A percentile compares a stretch with the other conserved stretches of the same genome.
These are phyloP conservation scores for Phalanger gymnotis DNA, from an alignment of 2,797 vertebrate genomes.

Conservation along the genomic window DNA sequence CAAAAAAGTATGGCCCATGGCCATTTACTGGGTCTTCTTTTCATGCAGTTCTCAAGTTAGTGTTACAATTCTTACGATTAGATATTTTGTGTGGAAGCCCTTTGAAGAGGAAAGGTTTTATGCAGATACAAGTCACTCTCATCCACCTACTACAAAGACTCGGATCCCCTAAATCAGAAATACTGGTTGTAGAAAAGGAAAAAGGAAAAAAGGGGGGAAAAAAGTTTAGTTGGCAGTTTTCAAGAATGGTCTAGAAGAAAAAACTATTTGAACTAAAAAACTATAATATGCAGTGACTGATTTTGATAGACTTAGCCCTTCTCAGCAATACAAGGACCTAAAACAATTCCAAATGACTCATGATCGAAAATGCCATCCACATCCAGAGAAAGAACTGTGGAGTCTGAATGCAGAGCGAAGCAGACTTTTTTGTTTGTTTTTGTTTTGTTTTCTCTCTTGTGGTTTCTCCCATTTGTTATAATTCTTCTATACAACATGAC, in stretches of 20 bases:
- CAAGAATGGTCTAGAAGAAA: neutral
- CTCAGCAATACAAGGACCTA: too few relatives aligned
- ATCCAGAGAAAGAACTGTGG: too few relatives aligned
- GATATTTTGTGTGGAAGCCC: neutral
- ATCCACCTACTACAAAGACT: constrained; percentile 12
- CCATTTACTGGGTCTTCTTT: neutral
- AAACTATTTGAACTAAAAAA: too few relatives aligned
- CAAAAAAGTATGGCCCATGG: neutral
- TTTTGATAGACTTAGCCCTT: too few relatives aligned
- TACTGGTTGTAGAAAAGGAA: constrained; percentile 1
- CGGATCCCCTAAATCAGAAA: constrained; percentile 22
- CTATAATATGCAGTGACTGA: too few relatives aligned
- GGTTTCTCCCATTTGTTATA: too few relatives aligned
- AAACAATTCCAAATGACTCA: too few relatives aligned
- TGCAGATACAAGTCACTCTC: neutral
- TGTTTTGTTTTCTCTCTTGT: too few relatives aligned
- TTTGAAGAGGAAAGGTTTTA: constrained; percentile 22
- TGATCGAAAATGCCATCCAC: too few relatives aligned
- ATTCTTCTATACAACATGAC: too few relatives aligned
- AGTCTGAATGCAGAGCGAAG: too few relatives aligned
- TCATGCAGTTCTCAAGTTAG: neutral
- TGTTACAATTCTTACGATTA: neutral
- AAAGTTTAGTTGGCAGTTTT: neutral
- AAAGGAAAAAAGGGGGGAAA: constrained; percentile 11
- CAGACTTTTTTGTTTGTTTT: too few relatives aligned